Evolutionary conservation across 1,140 invertebrate species (phyloP), one percentile per base, ranked within the genome.

Genomic region (Samia ricini): DNA sequence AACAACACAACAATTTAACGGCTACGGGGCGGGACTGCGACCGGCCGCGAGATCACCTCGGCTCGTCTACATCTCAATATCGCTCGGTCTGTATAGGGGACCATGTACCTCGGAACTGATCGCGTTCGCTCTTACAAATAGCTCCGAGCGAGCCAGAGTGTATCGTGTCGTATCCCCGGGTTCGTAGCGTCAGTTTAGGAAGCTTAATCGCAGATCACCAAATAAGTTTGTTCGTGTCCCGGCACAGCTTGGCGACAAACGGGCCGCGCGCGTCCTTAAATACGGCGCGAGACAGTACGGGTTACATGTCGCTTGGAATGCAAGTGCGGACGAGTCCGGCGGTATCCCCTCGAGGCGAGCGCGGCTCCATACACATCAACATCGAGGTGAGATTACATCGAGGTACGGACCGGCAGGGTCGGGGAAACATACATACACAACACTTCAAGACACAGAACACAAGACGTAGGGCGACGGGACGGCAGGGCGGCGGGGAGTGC

Each of bases 101-200:
- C 87, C 89, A 91, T 91, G 89, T 91, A 91, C 90, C 90, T 91
- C 90, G 89, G 90, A 91, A 91, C 90, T 85, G 78, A 85, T 81
- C 83, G 85, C 84, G 80, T 79, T 80, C 87, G 78, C 75, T 82
- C 75, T 75, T 74, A 64, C 76, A 68, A 74, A 74, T 72, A 73
- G 76, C 79, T 73, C 71, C 66, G 74, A 72, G 74, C 66, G 77
- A 62, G 60, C 55, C 26, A 59, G 69, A 74, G 69, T 76, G 71
- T 68, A 71, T 79, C 76, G 74, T 73, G 64, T 66, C 77, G 74
- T 77, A 72, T 72, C 68, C n/a, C n/a, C 26, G 26, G 6, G 50
- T 58, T 61, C 57, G 57, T 65, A 29, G 26, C 26, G 6, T 29
- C 26, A 29, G 26, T 10, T 29, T 29, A 29, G 26, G 26, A 10